Evolutionary conservation across 92 coral and sea anemone species (phyloP).

Genomic region (Scolanthus callimorphus): DNA sequence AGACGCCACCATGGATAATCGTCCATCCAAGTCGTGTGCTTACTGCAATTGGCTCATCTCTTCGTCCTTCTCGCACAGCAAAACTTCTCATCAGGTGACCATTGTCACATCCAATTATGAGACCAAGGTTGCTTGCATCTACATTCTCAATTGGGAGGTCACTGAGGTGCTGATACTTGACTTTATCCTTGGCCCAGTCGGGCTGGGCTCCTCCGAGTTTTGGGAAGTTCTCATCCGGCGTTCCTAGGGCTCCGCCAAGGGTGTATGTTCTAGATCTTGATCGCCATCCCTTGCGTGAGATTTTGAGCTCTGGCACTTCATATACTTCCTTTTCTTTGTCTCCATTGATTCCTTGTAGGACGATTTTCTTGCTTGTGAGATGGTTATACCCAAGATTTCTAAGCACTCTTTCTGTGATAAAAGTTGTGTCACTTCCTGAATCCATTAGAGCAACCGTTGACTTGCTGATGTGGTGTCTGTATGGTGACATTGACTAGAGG

Average conservation of each 20-base stretch:
- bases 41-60: constrained; percentile 4
- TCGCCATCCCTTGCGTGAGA: no score
- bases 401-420: no score
- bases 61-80: background rate
- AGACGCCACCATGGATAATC: background rate
- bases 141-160: no score
- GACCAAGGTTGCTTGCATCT: no score
- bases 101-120: constrained; percentile 11
- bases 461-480: no score
- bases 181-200: constrained; percentile 12
- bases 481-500: no score
- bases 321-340: no score
- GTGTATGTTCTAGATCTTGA: background rate
- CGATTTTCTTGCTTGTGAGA: no score
- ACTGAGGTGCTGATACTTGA: background rate
- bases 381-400: no score
- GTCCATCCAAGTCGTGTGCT: constrained; percentile 14
- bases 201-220: background rate
- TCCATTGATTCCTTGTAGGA: constrained; percentile 2
- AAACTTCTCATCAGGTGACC: constrained; percentile 6
- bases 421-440: no score
- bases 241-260: background rate
- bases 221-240: constrained; percentile 2
- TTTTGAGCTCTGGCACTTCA: no score
- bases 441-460: no score